phyloP scores from a whole-genome alignment of 2,888 invertebrate species.

The Cheilosia vulpina region DNA sequence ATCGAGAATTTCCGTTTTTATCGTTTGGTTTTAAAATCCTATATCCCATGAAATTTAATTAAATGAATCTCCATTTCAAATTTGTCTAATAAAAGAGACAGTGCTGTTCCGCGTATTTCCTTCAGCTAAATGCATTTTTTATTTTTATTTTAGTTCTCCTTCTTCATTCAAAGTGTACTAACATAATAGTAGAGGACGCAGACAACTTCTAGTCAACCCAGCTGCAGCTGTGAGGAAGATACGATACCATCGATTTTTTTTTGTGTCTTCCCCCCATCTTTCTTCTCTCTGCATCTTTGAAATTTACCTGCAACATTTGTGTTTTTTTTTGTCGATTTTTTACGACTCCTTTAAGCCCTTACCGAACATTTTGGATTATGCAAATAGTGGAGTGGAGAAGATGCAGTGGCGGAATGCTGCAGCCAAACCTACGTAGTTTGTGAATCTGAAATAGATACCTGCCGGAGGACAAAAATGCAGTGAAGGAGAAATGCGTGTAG shows the following conservation, averaged over 20 bases:
- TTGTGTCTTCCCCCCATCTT: neutral
- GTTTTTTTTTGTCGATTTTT: constrained; percentile 25
- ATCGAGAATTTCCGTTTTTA: neutral
- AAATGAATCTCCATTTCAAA: constrained; percentile 63
- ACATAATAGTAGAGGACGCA: constrained; percentile 38
- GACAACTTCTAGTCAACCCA: constrained; percentile 13
- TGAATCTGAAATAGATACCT: constrained; percentile 59
- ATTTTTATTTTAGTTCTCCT: constrained; percentile 30
- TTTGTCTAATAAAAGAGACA: constrained; percentile 26
- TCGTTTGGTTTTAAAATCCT: neutral
- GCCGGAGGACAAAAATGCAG: constrained; percentile 20
- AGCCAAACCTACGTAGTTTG: constrained; percentile 24
- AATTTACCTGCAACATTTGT: constrained; percentile 22
- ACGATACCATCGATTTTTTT: constrained; percentile 59
- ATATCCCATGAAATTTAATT: constrained; percentile 62
- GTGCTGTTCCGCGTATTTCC: neutral
- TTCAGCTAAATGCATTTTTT: constrained; percentile 37
- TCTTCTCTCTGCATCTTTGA: constrained; percentile 16
- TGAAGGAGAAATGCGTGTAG: constrained; percentile 48
- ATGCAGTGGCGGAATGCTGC: constrained; percentile 13
- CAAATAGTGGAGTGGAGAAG: constrained; percentile 54
- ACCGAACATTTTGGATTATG: constrained; percentile 70
- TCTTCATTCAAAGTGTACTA: constrained; percentile 48
- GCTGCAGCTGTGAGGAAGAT: constrained; percentile 41
- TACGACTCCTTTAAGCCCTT: constrained; percentile 54